phyloP scores from a whole-genome alignment of 2,797 vertebrate genomes.

The Pempheris klunzingeri region DNA sequence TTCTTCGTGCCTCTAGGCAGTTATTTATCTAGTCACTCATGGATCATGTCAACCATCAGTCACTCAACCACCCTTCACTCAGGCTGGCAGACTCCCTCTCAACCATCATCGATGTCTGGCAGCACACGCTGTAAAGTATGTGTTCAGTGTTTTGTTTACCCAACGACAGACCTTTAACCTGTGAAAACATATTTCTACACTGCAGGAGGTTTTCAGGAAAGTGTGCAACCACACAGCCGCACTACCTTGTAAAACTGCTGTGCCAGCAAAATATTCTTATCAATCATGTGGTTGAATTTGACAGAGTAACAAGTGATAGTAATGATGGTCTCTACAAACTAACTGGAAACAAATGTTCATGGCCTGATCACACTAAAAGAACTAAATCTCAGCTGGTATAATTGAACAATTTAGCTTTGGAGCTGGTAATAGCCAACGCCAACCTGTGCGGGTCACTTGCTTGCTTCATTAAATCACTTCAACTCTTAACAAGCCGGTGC shows the following conservation, averaged over 20 bases:
- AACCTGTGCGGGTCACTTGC: conserved; percentile 4
- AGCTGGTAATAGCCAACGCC: not conserved
- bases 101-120: conserved; percentile 38
- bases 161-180: conserved; percentile 63
- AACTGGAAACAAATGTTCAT: not conserved
- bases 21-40: conserved; percentile 49
- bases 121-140: conserved; percentile 31
- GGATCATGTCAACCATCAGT: conserved; percentile 47
- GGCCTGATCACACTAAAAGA: not conserved
- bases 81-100: conserved; percentile 25
- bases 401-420: conserved; percentile 8
- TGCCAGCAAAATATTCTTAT: conserved; percentile 36
- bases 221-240: not conserved
- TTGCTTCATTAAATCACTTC: conserved; percentile 17
- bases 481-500: conserved; percentile 10
- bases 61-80: conserved; percentile 44
- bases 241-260: conserved; percentile 37
- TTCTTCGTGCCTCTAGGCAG: conserved; percentile 22
- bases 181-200: conserved; percentile 57
- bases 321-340: not conserved
- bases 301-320: conserved; percentile 26
- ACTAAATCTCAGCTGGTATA: not conserved
- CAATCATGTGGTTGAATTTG: conserved; percentile 28
- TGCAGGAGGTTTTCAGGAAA: conserved; percentile 26
- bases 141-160: conserved; percentile 61